Evolutionary conservation across 2,888 invertebrate species (phyloP).

Genomic region (Andricus curvator): DNA sequence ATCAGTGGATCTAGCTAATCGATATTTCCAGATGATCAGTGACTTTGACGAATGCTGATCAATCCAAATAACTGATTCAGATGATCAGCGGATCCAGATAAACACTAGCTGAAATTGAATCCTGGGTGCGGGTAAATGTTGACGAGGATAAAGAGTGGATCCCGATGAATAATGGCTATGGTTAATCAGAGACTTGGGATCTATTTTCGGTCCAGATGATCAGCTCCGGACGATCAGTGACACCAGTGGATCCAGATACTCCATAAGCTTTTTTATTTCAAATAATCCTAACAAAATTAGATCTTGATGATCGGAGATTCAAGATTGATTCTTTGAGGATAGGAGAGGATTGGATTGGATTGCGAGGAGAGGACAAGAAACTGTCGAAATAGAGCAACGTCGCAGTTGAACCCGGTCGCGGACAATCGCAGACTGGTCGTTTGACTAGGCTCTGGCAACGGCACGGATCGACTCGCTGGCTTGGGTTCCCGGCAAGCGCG

Average conservation of each 20-base stretch:
- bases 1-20: neutral
- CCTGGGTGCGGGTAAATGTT: neutral
- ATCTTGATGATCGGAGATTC: neutral
- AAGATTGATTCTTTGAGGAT: neutral
- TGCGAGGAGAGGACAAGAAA: slow-evolving; percentile 26
- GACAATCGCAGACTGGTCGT: slow-evolving; percentile 33
- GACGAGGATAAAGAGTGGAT: neutral
- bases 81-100: neutral
- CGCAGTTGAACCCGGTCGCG: slow-evolving; percentile 30
- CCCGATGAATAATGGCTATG: neutral
- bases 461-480: slow-evolving; percentile 14
- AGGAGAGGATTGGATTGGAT: slow-evolving; percentile 14
- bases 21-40: neutral
- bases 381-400: slow-evolving; percentile 6
- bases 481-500: slow-evolving; percentile 27
- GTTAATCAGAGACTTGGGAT: neutral
- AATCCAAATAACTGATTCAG: neutral
- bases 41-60: neutral
- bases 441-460: slow-evolving; percentile 9
- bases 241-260: neutral
- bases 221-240: neutral
- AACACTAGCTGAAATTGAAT: neutral
- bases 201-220: neutral
- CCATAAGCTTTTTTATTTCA: neutral
- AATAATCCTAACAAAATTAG: neutral